phyloP scores from a whole-genome alignment of 1,140 invertebrate species.

The Aricia agestis region DNA sequence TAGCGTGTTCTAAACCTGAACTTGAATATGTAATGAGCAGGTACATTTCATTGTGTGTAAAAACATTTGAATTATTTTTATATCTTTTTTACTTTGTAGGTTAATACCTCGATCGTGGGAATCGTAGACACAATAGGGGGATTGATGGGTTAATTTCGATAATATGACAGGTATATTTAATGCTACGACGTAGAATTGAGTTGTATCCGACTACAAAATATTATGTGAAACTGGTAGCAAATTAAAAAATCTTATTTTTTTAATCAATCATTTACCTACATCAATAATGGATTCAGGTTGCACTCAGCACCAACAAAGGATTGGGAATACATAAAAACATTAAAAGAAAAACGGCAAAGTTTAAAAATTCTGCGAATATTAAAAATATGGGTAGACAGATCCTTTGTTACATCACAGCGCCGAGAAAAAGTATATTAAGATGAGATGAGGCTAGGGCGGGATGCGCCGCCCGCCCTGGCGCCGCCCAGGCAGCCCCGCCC shows the following conservation, averaged over 20 bases:
- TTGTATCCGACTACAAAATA: too few species aligned
- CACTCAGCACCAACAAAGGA: too few species aligned
- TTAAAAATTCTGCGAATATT: neutral
- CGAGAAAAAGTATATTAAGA: slow-evolving; percentile 26
- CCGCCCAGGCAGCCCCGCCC: slow-evolving; percentile 53
- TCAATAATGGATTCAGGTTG: too few species aligned
- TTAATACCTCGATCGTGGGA: too few species aligned
- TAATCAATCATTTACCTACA: too few species aligned
- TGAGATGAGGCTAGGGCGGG: slow-evolving; percentile 45
- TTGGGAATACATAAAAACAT: neutral
- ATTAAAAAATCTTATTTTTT: too few species aligned
- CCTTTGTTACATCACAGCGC: neutral
- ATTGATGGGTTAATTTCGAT: neutral
- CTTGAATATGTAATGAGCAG: neutral
- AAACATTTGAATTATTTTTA: neutral
- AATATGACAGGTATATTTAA: too few species aligned
- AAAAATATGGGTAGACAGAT: neutral
- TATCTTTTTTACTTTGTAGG: neutral
- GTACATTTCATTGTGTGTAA: neutral
- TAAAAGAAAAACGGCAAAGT: neutral
- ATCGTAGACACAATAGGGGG: too few species aligned
- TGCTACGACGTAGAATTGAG: too few species aligned
- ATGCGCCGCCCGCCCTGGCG: slow-evolving; percentile 46
- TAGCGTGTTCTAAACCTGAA: neutral
- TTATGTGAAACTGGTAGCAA: too few species aligned